Conservation (phyloP, 2,888 invertebrate genomes). For the Rhingia rostrata region DNA sequence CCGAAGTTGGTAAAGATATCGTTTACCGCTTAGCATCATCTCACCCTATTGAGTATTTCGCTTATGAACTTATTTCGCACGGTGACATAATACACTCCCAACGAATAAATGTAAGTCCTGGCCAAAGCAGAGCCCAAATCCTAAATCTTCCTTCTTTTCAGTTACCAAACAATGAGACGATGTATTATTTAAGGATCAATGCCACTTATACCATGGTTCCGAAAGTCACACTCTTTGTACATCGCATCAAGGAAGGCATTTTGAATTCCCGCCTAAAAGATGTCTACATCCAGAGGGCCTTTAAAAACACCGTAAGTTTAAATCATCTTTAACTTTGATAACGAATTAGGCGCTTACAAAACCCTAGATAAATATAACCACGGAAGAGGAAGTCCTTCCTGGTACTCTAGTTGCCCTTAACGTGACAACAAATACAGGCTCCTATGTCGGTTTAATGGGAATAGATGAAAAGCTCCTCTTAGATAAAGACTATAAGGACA, state of each 20-base stretch:
- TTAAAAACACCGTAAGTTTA: conserved; percentile 49
- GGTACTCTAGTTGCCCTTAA: conserved; percentile 89
- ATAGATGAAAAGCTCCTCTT: conserved; percentile 90
- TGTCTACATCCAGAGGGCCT: conserved; percentile 21
- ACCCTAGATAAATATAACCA: conserved; percentile 53
- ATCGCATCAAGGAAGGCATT: conserved; percentile 7
- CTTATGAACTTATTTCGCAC: conserved; percentile 91
- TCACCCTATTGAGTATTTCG: conserved; percentile 88
- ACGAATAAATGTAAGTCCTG: conserved; percentile 85
- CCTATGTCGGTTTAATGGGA: conserved; percentile 91
- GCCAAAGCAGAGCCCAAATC: neutral
- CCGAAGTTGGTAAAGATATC: conserved; percentile 87
- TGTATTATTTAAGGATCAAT: conserved; percentile 3
- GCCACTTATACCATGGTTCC: conserved; percentile 46
- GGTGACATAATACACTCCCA: conserved; percentile 92
- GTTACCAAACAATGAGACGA: conserved; percentile 55
- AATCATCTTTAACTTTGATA: neutral
- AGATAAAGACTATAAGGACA: conserved; percentile 86
- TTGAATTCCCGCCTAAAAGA: conserved; percentile 26
- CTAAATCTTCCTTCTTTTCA: neutral
- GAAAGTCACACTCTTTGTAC: conserved; percentile 45
- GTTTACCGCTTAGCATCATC: conserved; percentile 86
- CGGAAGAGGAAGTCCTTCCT: conserved; percentile 86
- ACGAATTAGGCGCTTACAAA: neutral
- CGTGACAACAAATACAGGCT: conserved; percentile 90